Evolutionary conservation across 2,888 invertebrate genomes (phyloP).

Genomic region (Hemithea aestivaria): DNA sequence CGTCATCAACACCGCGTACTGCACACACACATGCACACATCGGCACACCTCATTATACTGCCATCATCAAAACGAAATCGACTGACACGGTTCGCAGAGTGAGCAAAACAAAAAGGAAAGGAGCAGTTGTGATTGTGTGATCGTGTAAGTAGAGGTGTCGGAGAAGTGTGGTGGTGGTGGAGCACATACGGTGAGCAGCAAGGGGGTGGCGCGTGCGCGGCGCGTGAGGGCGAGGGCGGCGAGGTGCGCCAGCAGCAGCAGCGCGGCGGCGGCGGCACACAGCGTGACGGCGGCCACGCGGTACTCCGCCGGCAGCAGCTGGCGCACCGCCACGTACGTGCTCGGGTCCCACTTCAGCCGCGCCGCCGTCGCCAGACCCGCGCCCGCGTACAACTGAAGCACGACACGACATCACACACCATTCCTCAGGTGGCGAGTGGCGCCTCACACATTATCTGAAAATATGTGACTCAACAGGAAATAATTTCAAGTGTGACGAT

Average conservation of each 20-base stretch:
- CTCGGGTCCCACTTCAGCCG: slow-evolving; percentile 67
- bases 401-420: background rate
- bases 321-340: slow-evolving; percentile 50
- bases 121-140: too few relatives aligned
- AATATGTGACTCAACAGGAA: too few relatives aligned
- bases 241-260: slow-evolving; percentile 43
- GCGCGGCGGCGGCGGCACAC: slow-evolving; percentile 32
- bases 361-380: slow-evolving; percentile 51
- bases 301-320: slow-evolving; percentile 47
- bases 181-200: slow-evolving; percentile 31
- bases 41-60: too few relatives aligned
- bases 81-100: too few relatives aligned
- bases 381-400: slow-evolving; percentile 52
- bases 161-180: too few relatives aligned
- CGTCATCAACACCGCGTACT: slow-evolving; percentile 39
- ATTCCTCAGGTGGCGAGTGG: too few relatives aligned
- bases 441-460: too few relatives aligned
- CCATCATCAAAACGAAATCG: too few relatives aligned
- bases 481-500: too few relatives aligned
- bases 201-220: slow-evolving; percentile 15
- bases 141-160: too few relatives aligned
- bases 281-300: slow-evolving; percentile 31
- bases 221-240: slow-evolving; percentile 32
- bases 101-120: too few relatives aligned
- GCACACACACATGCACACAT: slow-evolving; percentile 10